Evolutionary conservation across 2,888 invertebrate species (phyloP).

Genomic region (Plagodis pulveraria): DNA sequence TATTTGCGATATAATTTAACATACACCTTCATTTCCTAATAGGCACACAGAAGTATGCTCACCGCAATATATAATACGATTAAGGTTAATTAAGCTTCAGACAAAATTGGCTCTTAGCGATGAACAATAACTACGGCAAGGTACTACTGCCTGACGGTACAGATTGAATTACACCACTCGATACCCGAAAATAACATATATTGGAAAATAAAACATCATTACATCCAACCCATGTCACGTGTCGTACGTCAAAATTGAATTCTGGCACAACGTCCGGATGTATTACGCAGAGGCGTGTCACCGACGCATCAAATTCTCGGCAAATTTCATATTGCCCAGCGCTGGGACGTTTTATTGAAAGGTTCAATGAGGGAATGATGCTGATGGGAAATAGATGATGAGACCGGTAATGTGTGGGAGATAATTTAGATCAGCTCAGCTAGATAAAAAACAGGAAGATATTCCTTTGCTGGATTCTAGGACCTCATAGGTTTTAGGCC

Average conservation of each 20-base stretch:
- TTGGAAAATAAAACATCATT: conserved; percentile 33
- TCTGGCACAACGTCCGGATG: conserved; percentile 53
- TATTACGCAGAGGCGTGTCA: conserved; percentile 53
- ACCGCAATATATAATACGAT: too few relatives aligned
- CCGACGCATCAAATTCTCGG: conserved; percentile 57
- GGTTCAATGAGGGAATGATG: conserved; percentile 9
- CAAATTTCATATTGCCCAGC: conserved; percentile 49
- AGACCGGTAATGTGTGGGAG: background rate
- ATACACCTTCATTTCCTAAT: too few relatives aligned
- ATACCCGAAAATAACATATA: conserved; percentile 25
- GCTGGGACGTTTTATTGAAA: conserved; percentile 13
- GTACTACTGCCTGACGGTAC: conserved; percentile 15
- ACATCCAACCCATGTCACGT: conserved; percentile 41
- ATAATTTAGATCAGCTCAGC: too few relatives aligned
- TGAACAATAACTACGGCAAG: background rate
- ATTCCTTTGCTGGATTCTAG: too few relatives aligned
- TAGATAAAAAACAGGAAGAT: too few relatives aligned
- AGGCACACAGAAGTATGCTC: too few relatives aligned
- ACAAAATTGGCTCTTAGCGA: background rate
- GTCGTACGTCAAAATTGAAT: conserved; percentile 63
- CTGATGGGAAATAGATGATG: conserved; percentile 16
- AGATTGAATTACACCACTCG: conserved; percentile 20
- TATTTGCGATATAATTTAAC: too few relatives aligned
- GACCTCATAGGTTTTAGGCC: too few relatives aligned
- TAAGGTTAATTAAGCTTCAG: too few relatives aligned